Evolutionary conservation across 2,888 invertebrate genomes (phyloP).

Genomic region (Anthrax anthrax): DNA sequence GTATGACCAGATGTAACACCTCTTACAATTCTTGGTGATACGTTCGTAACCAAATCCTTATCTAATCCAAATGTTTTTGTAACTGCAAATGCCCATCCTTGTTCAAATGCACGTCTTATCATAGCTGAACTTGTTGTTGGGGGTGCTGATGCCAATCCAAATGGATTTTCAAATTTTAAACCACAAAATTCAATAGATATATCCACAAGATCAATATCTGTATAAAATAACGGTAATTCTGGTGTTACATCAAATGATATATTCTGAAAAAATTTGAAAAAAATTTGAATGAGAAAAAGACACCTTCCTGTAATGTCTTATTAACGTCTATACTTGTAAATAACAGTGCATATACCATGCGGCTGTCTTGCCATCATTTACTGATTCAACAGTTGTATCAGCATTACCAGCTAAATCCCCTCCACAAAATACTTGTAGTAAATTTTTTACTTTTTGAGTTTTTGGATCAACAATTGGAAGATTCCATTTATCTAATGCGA

Average conservation of each 20-base stretch:
- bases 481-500: slow-evolving; percentile 64
- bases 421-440: slow-evolving; percentile 75
- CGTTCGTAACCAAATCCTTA: slow-evolving; percentile 93
- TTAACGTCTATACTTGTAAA: slow-evolving; percentile 50
- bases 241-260: slow-evolving; percentile 48
- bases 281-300: no score
- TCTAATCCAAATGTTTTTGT: slow-evolving; percentile 93
- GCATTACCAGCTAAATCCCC: slow-evolving; percentile 91
- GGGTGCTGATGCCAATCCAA: slow-evolving; percentile 93
- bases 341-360: slow-evolving; percentile 91
- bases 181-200: slow-evolving; percentile 88
- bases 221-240: slow-evolving; percentile 79
- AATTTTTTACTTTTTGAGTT: slow-evolving; percentile 69
- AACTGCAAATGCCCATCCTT: slow-evolving; percentile 95
- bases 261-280: slow-evolving; percentile 34
- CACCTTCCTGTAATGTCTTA: no score
- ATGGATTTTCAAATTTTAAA: slow-evolving; percentile 88
- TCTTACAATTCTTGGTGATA: slow-evolving; percentile 90
- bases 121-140: slow-evolving; percentile 90
- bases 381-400: slow-evolving; percentile 95
- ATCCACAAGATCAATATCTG: slow-evolving; percentile 87
- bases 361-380: slow-evolving; percentile 96
- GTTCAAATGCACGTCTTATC: slow-evolving; percentile 88
- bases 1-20: slow-evolving; percentile 84
- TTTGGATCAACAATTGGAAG: slow-evolving; percentile 62